Percentiles rank a stretch among this genome's conserved stretches.
These are phyloP conservation scores for Phrynosoma platyrhinos DNA, from an alignment of 2,113 vertebrate genomes.

Conservation along the genomic window DNA sequence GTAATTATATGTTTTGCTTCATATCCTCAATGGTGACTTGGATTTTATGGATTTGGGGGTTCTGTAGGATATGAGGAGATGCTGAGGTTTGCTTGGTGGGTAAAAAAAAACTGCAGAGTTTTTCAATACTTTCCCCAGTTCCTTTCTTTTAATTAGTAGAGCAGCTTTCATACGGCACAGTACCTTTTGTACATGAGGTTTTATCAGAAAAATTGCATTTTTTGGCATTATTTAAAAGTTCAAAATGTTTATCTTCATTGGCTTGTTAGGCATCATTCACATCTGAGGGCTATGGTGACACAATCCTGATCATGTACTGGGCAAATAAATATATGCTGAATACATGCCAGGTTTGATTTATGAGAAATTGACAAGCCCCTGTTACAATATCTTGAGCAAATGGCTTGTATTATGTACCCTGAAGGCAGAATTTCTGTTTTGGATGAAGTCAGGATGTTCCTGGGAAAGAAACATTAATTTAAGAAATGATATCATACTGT, in stretches of 20 bases:
- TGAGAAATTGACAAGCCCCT: conserved; percentile 7
- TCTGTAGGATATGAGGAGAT: too few species aligned
- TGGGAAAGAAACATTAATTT: conserved; percentile 16
- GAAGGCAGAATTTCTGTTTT: conserved; percentile 4
- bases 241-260: neutral
- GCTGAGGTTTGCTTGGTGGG: too few species aligned
- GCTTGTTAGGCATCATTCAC: neutral
- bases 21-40: too few species aligned
- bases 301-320: neutral
- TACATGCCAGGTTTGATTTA: neutral
- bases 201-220: neutral
- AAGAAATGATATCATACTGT: conserved; percentile 20
- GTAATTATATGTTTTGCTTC: too few species aligned
- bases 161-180: too few species aligned
- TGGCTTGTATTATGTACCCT: conserved; percentile 14
- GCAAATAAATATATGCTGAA: neutral
- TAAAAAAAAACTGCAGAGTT: too few species aligned
- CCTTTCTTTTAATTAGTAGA: too few species aligned
- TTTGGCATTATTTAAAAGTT: neutral
- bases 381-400: conserved; percentile 23
- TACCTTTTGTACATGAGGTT: neutral
- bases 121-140: too few species aligned
- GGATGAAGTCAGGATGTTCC: neutral
- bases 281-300: neutral
- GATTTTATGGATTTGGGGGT: too few species aligned